These are phyloP conservation scores for Lasioglossum figueresi DNA, from an alignment of 2,888 invertebrate genomes.

Conservation along the genomic window DNA sequence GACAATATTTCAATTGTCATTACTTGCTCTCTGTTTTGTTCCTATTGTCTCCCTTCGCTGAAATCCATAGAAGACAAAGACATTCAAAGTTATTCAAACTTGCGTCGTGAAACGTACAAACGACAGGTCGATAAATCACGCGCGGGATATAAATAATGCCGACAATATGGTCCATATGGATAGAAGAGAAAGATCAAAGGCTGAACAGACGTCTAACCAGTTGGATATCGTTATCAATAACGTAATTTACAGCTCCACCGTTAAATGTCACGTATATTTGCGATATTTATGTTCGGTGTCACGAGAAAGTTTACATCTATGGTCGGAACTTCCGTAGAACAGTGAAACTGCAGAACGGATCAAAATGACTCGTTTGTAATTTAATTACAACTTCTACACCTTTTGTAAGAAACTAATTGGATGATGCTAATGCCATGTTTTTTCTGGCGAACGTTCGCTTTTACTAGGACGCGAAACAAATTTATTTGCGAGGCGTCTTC, in stretches of 20 bases:
- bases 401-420: not conserved
- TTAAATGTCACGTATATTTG: constrained; percentile 97
- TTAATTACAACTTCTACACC: too few species aligned
- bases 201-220: constrained; percentile 86
- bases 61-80: constrained; percentile 3
- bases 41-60: not conserved
- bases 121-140: constrained; percentile 86
- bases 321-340: not conserved
- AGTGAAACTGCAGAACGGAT: not conserved
- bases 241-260: constrained; percentile 98
- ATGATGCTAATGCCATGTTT: not conserved
- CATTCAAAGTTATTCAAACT: constrained; percentile 88
- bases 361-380: not conserved
- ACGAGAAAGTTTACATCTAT: not conserved
- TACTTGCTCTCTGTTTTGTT: not conserved
- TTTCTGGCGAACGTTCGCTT: not conserved
- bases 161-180: constrained; percentile 68
- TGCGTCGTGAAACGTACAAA: constrained; percentile 91
- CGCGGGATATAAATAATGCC: constrained; percentile 75
- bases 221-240: constrained; percentile 98
- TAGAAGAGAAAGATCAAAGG: constrained; percentile 58
- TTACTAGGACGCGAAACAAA: too few species aligned
- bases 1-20: not conserved
- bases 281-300: constrained; percentile 81
- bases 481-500: not conserved